These are phyloP conservation scores for Ia io DNA, from an alignment of 2,113 vertebrate genomes.

Conservation along the genomic window DNA sequence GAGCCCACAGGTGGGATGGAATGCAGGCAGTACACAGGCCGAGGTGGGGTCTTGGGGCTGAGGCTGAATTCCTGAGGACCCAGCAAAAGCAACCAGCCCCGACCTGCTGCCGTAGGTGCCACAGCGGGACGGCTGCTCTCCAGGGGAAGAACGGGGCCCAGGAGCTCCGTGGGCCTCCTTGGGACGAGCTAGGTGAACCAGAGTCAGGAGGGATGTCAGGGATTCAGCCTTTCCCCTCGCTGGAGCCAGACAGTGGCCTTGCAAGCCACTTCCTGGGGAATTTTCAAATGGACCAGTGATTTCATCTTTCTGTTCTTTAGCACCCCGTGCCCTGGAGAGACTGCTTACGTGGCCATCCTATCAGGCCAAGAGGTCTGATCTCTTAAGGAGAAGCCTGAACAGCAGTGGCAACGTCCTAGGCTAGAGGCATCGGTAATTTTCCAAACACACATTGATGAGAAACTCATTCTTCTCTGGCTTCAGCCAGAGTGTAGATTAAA, in stretches of 20 bases:
- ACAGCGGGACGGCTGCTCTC: background rate
- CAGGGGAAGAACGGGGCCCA: background rate
- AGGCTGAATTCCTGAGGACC: background rate
- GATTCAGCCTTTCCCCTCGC: background rate
- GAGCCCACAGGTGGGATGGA: background rate
- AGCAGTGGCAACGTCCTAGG: background rate
- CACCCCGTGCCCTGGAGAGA: background rate
- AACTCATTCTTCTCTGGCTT: background rate
- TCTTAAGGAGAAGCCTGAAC: slow-evolving; percentile 29
- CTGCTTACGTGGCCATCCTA: background rate
- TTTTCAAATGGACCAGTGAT: slow-evolving; percentile 38
- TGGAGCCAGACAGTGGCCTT: background rate
- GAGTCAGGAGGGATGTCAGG: background rate
- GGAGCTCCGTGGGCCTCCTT: background rate
- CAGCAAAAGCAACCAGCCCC: background rate
- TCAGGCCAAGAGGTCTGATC: background rate
- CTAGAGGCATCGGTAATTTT: background rate
- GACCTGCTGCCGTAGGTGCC: background rate
- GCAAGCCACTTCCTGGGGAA: slow-evolving; percentile 28
- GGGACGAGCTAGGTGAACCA: background rate
- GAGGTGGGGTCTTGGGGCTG: background rate
- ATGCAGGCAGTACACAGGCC: background rate
- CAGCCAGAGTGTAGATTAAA: background rate
- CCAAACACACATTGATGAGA: background rate
- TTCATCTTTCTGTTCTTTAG: slow-evolving; percentile 38